Evolutionary conservation across 1,140 invertebrate genomes (phyloP).

Genomic region (Neodiprion virginianus): DNA sequence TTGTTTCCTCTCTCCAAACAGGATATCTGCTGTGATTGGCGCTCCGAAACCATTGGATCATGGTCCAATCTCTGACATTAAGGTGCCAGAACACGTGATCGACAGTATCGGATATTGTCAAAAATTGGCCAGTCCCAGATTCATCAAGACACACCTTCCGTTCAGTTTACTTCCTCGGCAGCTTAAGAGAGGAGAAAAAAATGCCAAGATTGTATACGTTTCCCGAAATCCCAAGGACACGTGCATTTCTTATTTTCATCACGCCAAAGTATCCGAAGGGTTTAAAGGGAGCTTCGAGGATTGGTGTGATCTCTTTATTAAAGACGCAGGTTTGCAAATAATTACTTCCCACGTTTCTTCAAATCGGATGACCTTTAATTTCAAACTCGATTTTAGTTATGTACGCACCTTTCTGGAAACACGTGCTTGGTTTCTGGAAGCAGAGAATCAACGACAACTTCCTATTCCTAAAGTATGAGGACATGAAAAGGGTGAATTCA

Average conservation of each 20-base stretch:
- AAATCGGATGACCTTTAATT: no score
- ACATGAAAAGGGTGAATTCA: slow-evolving; percentile 47
- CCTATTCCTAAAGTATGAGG: slow-evolving; percentile 63
- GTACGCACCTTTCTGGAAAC: slow-evolving; percentile 44
- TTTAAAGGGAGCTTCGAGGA: slow-evolving; percentile 67
- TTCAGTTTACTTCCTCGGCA: slow-evolving; percentile 53
- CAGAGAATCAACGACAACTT: slow-evolving; percentile 55
- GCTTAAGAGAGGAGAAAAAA: slow-evolving; percentile 29
- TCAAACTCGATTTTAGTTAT: no score
- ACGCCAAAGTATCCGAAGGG: slow-evolving; percentile 66
- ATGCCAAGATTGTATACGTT: slow-evolving; percentile 73
- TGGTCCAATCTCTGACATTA: slow-evolving; percentile 9
- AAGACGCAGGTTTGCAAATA: slow-evolving; percentile 56
- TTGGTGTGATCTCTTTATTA: slow-evolving; percentile 68
- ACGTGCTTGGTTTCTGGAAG: slow-evolving; percentile 54
- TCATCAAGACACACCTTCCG: slow-evolving; percentile 62
- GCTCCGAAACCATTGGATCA: no score
- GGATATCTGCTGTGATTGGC: no score
- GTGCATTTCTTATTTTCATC: slow-evolving; percentile 77
- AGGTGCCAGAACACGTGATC: slow-evolving; percentile 36
- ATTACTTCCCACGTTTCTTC: no score
- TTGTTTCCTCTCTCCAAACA: no score
- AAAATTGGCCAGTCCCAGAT: slow-evolving; percentile 47
- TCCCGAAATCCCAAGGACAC: slow-evolving; percentile 81
- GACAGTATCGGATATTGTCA: slow-evolving; percentile 49